These are phyloP conservation scores for Anser cygnoides DNA, from an alignment of 2,113 vertebrate species.

Conservation along the genomic window DNA sequence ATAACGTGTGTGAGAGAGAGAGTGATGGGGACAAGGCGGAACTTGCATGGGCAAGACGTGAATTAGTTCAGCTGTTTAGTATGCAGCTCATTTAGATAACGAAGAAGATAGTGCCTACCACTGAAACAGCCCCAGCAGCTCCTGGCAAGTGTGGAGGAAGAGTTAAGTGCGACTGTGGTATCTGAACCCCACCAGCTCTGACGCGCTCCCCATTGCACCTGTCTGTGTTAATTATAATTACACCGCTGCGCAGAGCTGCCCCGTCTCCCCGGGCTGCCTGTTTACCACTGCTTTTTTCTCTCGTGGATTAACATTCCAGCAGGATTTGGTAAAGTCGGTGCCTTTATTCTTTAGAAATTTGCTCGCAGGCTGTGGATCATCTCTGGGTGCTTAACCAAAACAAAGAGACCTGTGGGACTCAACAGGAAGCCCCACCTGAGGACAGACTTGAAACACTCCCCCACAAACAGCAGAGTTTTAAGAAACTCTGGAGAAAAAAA, in stretches of 20 bases:
- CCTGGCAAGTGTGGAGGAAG: neutral
- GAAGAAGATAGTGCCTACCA: neutral
- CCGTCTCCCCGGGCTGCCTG: neutral
- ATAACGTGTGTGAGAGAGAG: neutral
- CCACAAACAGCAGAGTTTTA: neutral
- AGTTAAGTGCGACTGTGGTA: neutral
- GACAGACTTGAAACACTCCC: neutral
- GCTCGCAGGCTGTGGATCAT: neutral
- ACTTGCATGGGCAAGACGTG: neutral
- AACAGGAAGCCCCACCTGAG: neutral
- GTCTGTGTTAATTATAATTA: fast-evolving
- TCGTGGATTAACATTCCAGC: neutral
- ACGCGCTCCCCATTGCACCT: fast-evolving
- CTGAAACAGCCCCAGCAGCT: neutral
- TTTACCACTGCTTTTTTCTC: neutral
- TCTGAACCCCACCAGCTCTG: neutral
- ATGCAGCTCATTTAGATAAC: neutral
- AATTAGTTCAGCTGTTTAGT: neutral
- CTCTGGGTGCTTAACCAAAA: neutral
- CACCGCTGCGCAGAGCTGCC: fast-evolving
- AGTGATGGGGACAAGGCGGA: neutral
- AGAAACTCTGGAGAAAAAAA: neutral
- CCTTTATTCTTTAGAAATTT: neutral
- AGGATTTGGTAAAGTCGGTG: neutral
- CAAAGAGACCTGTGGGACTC: no score